Conservation (phyloP, 2,888 invertebrate genomes). For the Epinotia brunnichana region DNA sequence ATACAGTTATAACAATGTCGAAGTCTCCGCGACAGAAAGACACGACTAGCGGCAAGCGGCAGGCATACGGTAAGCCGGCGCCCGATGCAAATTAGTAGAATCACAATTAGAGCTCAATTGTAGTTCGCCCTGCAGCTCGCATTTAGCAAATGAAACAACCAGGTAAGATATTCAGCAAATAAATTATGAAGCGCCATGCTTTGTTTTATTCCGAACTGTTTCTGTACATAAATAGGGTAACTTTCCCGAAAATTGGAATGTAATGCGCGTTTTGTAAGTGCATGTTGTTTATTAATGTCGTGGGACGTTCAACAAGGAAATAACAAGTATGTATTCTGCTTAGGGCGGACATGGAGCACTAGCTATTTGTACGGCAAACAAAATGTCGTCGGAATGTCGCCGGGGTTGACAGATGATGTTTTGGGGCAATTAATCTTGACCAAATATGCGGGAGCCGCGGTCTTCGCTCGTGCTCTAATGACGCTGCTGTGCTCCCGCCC, state of each 20-base stretch:
- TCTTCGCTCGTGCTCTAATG: slow-evolving; percentile 65
- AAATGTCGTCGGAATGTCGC: slow-evolving; percentile 72
- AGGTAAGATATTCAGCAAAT: slow-evolving; percentile 69
- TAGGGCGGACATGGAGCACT: slow-evolving; percentile 63
- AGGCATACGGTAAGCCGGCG: slow-evolving; percentile 55
- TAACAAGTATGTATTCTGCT: slow-evolving; percentile 54
- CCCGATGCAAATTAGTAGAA: slow-evolving; percentile 77
- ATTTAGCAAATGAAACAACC: slow-evolving; percentile 73
- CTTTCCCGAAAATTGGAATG: slow-evolving; percentile 49
- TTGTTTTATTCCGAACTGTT: slow-evolving; percentile 54
- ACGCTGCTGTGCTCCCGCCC: slow-evolving; percentile 58
- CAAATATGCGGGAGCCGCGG: slow-evolving; percentile 78
- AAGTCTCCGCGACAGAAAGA: slow-evolving; percentile 24
- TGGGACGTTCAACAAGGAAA: slow-evolving; percentile 54
- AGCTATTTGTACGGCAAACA: slow-evolving; percentile 76
- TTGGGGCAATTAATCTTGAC: slow-evolving; percentile 80
- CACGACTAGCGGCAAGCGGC: slow-evolving; percentile 51
- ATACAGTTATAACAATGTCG: slow-evolving; percentile 22
- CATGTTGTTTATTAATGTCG: slow-evolving; percentile 35
- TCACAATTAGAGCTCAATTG: slow-evolving; percentile 78
- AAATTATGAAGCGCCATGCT: slow-evolving; percentile 63
- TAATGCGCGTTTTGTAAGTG: slow-evolving; percentile 43
- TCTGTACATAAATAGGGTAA: slow-evolving; percentile 48
- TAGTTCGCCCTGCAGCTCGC: slow-evolving; percentile 68
- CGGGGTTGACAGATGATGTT: slow-evolving; percentile 79